Percentiles rank a stretch among this genome's conserved stretches.
Conservation (phyloP, 2,888 invertebrate species). For the Ramazzottius varieornatus region DNA sequence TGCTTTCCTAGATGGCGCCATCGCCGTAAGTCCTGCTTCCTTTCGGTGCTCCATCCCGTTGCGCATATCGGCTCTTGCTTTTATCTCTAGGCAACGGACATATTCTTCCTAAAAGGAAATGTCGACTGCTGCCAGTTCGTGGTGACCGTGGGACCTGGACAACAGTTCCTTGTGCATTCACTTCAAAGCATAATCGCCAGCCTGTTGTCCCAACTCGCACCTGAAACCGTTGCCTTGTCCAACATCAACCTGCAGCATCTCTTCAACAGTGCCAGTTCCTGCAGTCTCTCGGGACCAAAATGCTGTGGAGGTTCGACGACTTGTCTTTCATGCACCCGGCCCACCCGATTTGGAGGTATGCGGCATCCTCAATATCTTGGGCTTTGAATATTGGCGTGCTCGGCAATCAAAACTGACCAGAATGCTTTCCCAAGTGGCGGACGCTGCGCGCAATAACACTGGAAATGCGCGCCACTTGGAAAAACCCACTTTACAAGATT, state of each 20-base stretch:
- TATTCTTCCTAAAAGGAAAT: background rate
- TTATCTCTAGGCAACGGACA: background rate
- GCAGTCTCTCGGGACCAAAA: background rate
- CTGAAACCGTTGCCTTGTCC: background rate
- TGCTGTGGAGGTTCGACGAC: background rate
- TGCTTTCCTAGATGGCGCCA: background rate
- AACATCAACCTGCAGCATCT: background rate
- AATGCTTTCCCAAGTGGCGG: too few species aligned
- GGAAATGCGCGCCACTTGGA: too few species aligned
- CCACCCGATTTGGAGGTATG: background rate
- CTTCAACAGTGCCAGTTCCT: background rate
- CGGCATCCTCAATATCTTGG: too few species aligned
- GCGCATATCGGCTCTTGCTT: too few species aligned
- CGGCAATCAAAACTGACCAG: too few species aligned
- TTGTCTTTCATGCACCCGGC: background rate
- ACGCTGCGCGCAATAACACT: too few species aligned
- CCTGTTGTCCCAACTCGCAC: background rate
- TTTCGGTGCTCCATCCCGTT: too few species aligned
- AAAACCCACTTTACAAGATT: too few species aligned
- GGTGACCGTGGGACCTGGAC: background rate
- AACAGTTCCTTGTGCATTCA: background rate
- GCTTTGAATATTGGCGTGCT: too few species aligned
- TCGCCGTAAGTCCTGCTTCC: background rate
- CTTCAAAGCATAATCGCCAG: background rate
- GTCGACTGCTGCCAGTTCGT: background rate